Evolutionary conservation across 2,888 invertebrate species (phyloP), one percentile per base, ranked within the genome.

Genomic region (Caprella mutica): DNA sequence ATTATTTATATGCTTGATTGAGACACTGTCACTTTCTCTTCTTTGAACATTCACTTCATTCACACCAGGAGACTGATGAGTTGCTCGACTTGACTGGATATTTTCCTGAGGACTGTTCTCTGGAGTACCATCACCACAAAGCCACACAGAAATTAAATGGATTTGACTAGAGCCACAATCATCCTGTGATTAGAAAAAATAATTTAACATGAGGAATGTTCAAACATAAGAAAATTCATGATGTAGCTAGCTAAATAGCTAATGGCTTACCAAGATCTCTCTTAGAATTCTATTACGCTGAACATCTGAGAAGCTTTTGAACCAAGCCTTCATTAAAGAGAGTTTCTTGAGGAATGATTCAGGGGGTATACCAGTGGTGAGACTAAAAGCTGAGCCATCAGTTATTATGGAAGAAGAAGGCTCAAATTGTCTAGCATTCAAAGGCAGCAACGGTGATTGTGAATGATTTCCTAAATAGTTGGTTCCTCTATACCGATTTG

Each of bases 101-200:
- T 23, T 19, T 9, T 8, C 23, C 14, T 4, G 40, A 40, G 17
- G 40, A 3, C 9, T 24, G 24, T 3, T 17, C 19, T 9, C 24
- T 40, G 39, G 39, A 14, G n/a, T 21, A 30, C 48, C 48, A 48
- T 48, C 48, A 21, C 48, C 48, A 48, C 48, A 48, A 19, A 48
- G 52, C 26, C 52, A 42, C 12, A 12, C 38, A 19, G 55, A 33
- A n/a, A 57, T 17, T 46, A 52, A 43, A 43, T 57, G 57, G 26
- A 44, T 30, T 33, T 46, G 53, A 12, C 38, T 38, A 21, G 70
- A 60, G 33, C 70, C 69, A 68, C 72, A 72, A 52, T 68, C 66
- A 52, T 65, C 67, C 72, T 73, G 67, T 29, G 65, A 65, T 27
- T 57, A 33, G 52, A 51, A 12, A 2, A 39, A 38, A 27, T 12